Evolutionary conservation across 1,140 invertebrate species (phyloP), one percentile per base, ranked within the genome.

Genomic region (Globodera rostochiensis): DNA sequence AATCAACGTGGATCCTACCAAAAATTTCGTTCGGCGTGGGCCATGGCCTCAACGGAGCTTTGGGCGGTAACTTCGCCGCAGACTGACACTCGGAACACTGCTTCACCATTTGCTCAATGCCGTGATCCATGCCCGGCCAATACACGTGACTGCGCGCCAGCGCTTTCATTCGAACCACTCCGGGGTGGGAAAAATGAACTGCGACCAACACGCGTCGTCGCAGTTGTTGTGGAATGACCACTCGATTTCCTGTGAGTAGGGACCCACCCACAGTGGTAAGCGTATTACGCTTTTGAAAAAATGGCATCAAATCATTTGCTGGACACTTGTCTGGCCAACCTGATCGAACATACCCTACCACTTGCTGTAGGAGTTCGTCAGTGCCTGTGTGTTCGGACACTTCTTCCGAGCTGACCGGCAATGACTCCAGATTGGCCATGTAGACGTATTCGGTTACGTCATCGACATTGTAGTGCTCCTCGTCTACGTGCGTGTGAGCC

Each of bases 1-100:
- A 91, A 87, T 92, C 91, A 11, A 90, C 80, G 83, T 91, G 91
- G 84, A 88, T 36, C 66, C 77, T 21, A 60, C 74, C 60, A 67
- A 36, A 78, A n/a, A 15, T 11, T 78, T 78, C 69, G n/a, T 67
- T 60, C 4, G 77, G n/a, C 2, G 21, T 66, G n/a, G 46, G 21
- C 77, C 77, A 78, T 2, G 77, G 69, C 8, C 50, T 4, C 50
- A 81, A 57, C 19, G 57, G 6, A 1, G 36, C 11, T 73, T 78
- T 78, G 15, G n/a, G 13, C 21, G 77, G 77, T 4, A 73, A 4
- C 64, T 78, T 78, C 13, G 77, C 77, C 11, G 53, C 15, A 6
- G n/a, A 11, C 64, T 67, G 60, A 25, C 77, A 78, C 6, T 78
- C 57, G 50, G 46, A 11, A 46, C 77, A 78, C 11, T 13, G 13